Conservation (phyloP, 2,113 vertebrate species). For the Mobula hypostoma region DNA sequence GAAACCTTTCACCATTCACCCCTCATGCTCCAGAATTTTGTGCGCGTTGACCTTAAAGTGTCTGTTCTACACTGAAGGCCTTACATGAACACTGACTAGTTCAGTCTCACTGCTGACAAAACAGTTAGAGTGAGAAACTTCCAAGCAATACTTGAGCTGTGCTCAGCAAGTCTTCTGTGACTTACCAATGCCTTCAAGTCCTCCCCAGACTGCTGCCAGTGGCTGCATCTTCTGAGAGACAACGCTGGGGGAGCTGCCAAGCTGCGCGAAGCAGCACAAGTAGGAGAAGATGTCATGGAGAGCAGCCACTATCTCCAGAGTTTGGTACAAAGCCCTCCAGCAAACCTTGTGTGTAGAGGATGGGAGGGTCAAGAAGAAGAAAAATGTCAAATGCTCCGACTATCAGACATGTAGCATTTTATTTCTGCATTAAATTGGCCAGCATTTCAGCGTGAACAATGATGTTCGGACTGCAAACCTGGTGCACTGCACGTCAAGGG, state of each 20-base stretch:
- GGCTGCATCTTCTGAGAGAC: constrained; percentile 44
- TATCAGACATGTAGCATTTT: neutral
- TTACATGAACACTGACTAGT: neutral
- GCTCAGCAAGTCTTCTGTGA: constrained; percentile 20
- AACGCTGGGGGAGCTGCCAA: constrained; percentile 49
- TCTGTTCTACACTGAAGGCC: neutral
- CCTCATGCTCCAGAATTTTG: no score
- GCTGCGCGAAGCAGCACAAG: constrained; percentile 57
- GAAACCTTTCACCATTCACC: no score
- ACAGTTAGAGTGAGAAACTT: neutral
- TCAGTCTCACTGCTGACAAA: neutral
- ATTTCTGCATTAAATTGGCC: neutral
- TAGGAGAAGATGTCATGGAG: constrained; percentile 59
- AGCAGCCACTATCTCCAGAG: constrained; percentile 51
- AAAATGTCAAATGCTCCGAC: neutral
- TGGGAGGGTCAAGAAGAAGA: neutral
- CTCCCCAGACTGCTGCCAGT: constrained; percentile 55
- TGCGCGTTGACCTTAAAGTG: neutral
- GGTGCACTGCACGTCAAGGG: neutral
- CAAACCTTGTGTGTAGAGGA: constrained; percentile 41
- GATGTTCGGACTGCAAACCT: neutral
- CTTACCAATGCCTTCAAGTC: constrained; percentile 52
- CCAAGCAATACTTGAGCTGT: neutral
- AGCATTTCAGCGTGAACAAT: neutral
- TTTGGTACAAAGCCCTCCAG: constrained; percentile 50